Percentiles rank a stretch among this genome's conserved stretches.
Evolutionary conservation across 2,797 vertebrate genomes (phyloP).

Genomic region (Carduelis carduelis): DNA sequence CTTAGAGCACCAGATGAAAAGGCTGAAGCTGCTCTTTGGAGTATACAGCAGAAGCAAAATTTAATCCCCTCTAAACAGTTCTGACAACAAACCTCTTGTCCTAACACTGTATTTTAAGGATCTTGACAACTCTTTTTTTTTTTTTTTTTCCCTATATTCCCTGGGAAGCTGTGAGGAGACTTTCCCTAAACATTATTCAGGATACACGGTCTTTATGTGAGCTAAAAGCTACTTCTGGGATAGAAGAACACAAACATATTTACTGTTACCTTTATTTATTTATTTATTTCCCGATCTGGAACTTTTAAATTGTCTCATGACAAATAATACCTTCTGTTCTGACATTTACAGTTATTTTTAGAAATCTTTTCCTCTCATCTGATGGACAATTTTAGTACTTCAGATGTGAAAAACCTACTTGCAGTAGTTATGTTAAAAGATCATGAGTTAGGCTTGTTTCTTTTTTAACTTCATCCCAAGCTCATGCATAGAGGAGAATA

Average conservation of each 20-base stretch:
- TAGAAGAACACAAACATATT: background rate
- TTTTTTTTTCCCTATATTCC: background rate
- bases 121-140: background rate
- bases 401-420: background rate
- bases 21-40: slow-evolving; percentile 9
- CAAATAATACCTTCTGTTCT: background rate
- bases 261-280: background rate
- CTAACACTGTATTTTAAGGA: background rate
- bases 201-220: background rate
- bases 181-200: background rate
- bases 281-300: background rate
- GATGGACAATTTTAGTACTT: background rate
- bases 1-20: slow-evolving; percentile 42
- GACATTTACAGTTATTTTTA: background rate
- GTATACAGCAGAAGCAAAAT: slow-evolving; percentile 1
- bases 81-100: slow-evolving; percentile 28
- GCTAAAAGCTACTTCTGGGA: background rate
- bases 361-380: background rate
- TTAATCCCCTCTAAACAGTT: slow-evolving; percentile 52
- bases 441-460: background rate
- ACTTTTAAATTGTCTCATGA: background rate
- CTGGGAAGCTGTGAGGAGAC: background rate
- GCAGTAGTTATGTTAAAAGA: background rate
- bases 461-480: background rate
- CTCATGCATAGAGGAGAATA: fast-evolving